These are phyloP conservation scores for Drosophila funebris DNA, from an alignment of 1,140 invertebrate species.

Conservation along the genomic window DNA sequence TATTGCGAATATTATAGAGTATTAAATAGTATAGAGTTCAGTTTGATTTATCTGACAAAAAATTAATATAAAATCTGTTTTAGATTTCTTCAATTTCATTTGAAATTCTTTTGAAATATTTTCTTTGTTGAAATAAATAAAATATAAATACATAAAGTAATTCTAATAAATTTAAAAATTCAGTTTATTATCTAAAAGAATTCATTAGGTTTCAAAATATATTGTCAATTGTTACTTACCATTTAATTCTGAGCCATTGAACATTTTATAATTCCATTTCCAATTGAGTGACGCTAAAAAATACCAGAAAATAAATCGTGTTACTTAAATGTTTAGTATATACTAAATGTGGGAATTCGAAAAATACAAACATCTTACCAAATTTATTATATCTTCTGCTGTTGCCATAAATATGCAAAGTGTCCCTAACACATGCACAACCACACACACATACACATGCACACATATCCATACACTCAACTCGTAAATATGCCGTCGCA, in stretches of 20 bases:
- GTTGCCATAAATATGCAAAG: constrained; percentile 45
- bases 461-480: constrained; percentile 18
- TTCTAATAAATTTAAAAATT: neutral
- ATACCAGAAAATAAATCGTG: neutral
- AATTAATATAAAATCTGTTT: too few species aligned
- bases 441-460: constrained; percentile 7
- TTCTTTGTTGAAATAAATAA: too few species aligned
- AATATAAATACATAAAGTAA: too few species aligned
- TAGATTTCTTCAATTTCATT: too few species aligned
- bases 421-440: constrained; percentile 27
- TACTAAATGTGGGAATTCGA: neutral
- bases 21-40: too few species aligned
- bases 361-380: constrained; percentile 33
- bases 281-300: neutral
- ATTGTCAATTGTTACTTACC: neutral
- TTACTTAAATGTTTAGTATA: neutral
- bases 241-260: neutral
- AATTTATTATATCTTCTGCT: constrained; percentile 34
- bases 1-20: neutral
- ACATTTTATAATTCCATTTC: neutral
- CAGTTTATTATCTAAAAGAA: neutral
- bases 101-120: too few species aligned
- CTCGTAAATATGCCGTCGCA: constrained; percentile 67
- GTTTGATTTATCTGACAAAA: too few species aligned
- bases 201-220: neutral